Evolutionary conservation across 2,113 vertebrate species (phyloP).

Genomic region (Upupa epops): DNA sequence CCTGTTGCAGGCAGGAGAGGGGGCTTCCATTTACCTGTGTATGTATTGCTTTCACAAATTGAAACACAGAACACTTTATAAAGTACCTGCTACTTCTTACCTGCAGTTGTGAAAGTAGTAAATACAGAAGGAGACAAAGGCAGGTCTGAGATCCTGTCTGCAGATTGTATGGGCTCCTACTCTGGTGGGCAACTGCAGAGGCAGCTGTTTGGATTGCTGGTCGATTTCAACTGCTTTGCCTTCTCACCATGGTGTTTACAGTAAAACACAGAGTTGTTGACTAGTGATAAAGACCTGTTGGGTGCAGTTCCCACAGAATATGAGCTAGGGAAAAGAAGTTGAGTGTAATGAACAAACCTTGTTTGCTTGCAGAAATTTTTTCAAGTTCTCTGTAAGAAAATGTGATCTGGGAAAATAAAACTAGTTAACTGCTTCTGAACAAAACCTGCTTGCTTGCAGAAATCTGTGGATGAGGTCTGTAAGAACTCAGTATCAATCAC

Average conservation of each 20-base stretch:
- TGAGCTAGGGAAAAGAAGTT: rapidly evolving
- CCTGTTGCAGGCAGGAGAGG: background rate
- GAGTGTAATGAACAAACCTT: too few relatives aligned
- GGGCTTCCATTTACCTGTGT: background rate
- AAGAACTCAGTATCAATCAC: background rate
- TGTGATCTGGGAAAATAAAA: too few relatives aligned
- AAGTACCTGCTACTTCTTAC: background rate
- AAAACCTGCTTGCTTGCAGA: background rate
- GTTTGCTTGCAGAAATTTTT: background rate
- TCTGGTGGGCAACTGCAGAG: background rate
- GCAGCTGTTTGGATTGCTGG: background rate
- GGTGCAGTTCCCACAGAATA: background rate
- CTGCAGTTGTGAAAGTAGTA: background rate
- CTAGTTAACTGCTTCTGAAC: background rate
- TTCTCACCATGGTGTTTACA: background rate
- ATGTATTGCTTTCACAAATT: background rate
- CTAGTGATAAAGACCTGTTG: background rate
- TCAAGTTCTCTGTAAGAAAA: too few relatives aligned
- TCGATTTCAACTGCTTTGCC: background rate
- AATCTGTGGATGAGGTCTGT: background rate
- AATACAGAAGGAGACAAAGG: background rate
- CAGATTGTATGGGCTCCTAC: background rate
- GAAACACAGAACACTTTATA: background rate
- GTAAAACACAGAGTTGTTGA: background rate
- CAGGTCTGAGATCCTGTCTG: background rate